Evolutionary conservation across 2,888 invertebrate species (phyloP).

Genomic region (Mamestra brassicae): DNA sequence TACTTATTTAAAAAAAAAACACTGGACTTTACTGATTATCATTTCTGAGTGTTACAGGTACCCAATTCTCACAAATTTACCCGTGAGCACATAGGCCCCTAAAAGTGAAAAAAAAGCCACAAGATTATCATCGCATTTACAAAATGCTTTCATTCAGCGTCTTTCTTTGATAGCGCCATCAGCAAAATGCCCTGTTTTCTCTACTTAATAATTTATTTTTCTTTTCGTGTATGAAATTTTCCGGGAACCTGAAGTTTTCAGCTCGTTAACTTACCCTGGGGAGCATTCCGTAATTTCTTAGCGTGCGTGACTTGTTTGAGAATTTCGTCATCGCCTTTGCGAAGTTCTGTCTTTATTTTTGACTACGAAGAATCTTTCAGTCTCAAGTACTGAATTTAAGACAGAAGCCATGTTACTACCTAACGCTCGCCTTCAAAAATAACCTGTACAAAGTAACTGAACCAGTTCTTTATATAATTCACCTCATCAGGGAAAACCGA

Average conservation of each 20-base stretch:
- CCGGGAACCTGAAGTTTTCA: constrained; percentile 60
- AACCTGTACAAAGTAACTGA: neutral
- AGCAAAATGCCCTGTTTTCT: constrained; percentile 47
- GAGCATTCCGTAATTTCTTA: constrained; percentile 66
- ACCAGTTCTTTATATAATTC: neutral
- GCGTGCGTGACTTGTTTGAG: constrained; percentile 65
- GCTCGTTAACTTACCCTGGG: constrained; percentile 64
- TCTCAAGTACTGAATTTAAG: neutral
- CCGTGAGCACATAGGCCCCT: too few relatives aligned
- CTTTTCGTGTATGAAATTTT: constrained; percentile 63
- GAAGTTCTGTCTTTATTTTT: constrained; percentile 44
- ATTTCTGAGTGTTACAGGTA: too few relatives aligned
- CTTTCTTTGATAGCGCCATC: constrained; percentile 29
- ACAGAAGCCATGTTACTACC: neutral
- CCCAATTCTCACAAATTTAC: neutral
- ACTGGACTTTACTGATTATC: too few relatives aligned
- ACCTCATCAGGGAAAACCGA: too few relatives aligned
- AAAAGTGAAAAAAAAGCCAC: neutral
- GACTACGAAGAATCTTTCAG: constrained; percentile 34
- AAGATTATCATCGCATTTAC: constrained; percentile 17
- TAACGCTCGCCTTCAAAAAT: neutral
- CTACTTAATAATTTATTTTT: constrained; percentile 67
- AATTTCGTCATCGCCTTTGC: constrained; percentile 58
- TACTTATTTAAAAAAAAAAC: too few relatives aligned
- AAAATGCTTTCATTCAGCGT: constrained; percentile 5